phyloP scores from a whole-genome alignment of 2,113 vertebrate genomes.

The Sylvilagus bachmani region DNA sequence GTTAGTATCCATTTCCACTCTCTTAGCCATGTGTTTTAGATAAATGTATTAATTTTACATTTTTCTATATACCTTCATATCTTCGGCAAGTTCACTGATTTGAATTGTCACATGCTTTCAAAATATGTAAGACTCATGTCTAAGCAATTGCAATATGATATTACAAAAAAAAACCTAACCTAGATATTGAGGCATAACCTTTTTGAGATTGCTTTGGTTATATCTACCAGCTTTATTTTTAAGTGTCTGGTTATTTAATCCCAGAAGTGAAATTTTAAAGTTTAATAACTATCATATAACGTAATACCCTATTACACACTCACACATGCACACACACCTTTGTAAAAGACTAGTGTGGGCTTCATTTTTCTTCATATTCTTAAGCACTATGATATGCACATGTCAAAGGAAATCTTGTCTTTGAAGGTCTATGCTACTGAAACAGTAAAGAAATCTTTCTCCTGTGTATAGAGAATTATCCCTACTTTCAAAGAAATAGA shows the following conservation, averaged over 20 bases:
- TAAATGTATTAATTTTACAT: neutral
- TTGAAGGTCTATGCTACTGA: conserved; percentile 1
- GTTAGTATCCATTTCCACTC: conserved; percentile 21
- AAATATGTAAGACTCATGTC: neutral
- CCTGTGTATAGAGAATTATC: neutral
- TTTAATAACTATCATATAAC: conserved; percentile 48
- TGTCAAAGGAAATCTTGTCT: conserved; percentile 46
- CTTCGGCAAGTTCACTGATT: conserved; percentile 15
- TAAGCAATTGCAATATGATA: neutral
- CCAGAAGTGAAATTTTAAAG: conserved; percentile 24
- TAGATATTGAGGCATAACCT: neutral
- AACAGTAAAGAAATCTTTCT: conserved; percentile 12
- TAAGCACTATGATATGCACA: neutral
- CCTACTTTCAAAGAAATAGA: conserved; percentile 14
- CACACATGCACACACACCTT: neutral
- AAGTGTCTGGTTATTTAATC: conserved; percentile 17
- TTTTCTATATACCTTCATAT: neutral
- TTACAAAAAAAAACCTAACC: neutral
- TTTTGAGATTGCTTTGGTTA: conserved; percentile 3
- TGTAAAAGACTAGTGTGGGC: neutral
- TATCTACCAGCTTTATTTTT: conserved; percentile 62
- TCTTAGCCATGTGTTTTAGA: conserved; percentile 37
- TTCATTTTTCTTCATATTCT: conserved; percentile 14
- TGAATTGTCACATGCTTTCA: conserved; percentile 52
- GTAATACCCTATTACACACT: neutral